Conservation (phyloP, 2,888 invertebrate species). For the Eupithecia tripunctaria region DNA sequence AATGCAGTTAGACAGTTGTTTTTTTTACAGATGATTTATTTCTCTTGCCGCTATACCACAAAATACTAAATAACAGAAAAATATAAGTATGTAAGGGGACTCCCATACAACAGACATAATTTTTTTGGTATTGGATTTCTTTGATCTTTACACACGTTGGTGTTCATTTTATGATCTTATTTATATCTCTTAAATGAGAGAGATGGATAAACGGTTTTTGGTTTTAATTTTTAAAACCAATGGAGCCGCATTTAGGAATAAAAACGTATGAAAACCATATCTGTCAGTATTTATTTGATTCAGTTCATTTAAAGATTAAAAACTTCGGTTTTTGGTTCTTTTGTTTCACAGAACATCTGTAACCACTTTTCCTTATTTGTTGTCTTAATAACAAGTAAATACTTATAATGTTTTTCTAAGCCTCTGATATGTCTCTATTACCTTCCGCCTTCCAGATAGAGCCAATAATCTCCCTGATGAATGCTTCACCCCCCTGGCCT, state of each 20-base stretch:
- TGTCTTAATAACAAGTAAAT: neutral
- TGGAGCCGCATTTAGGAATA: neutral
- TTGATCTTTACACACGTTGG: neutral
- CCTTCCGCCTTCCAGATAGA: constrained; percentile 59
- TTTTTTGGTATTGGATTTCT: too few species aligned
- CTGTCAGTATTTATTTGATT: neutral
- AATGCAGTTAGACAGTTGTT: too few species aligned
- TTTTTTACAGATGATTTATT: too few species aligned
- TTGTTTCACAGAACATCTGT: too few species aligned
- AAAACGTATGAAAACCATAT: neutral
- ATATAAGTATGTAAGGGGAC: too few species aligned
- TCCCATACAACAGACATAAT: too few species aligned
- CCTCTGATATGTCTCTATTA: neutral
- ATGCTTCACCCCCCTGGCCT: constrained; percentile 77
- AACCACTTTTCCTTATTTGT: too few species aligned
- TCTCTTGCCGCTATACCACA: too few species aligned
- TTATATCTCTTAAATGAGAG: too few species aligned
- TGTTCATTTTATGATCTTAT: too few species aligned
- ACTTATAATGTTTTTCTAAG: neutral
- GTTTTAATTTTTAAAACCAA: neutral
- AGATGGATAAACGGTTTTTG: neutral
- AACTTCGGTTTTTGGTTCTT: neutral
- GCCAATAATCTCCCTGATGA: constrained; percentile 70
- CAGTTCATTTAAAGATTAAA: too few species aligned
- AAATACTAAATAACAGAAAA: too few species aligned